Evolutionary conservation across 2,888 invertebrate species (phyloP), one percentile per base, ranked within the genome.

Genomic region (Melanchra persicariae): DNA sequence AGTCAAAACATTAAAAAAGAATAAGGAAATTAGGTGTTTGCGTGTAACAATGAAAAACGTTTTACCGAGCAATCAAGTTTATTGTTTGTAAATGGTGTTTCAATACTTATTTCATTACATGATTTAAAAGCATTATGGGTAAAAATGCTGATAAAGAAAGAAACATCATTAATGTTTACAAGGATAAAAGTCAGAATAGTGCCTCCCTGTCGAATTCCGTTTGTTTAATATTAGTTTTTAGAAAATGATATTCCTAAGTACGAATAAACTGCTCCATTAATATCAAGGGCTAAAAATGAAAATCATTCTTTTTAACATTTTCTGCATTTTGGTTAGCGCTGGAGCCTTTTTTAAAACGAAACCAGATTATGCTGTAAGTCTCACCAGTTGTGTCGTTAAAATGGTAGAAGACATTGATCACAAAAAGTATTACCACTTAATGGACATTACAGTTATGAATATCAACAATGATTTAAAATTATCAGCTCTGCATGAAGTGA

Each of bases 391-490:
- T 68, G 65, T 89, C 2, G 49, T 69, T 12, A 82, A 78, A 26
- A 61, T 88, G 19, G 22, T 87, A 8, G 40, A 73, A 58, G 73
- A 74, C 1, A 73, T 87, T 22, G 64, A 81, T 54, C 49, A 60
- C 15, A 76, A 67, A 4, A 63, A 60, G 19, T 58, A 65, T 3
- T 62, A 34, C 5, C 47, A 70, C 2, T 4, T 22, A 10, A 43
- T 70, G 24, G 89, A 90, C 40, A 77, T 90, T 5, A 87, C 85
- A 10, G 67, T 87, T 10, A 79, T 88, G 34, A 85, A 89, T 69
- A 75, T 77, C 5, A 79, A 88, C 12, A 68, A 87, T 57, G 66
- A 79, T n/a, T 51, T 83, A 10, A 68, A 85, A 19, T 70, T 85
- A 43, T 60, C 73, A 51, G 65, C 70, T 24, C 68, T 92, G 22